phyloP scores from a whole-genome alignment of 2,888 invertebrate species.

The Choristoneura rosaceana region DNA sequence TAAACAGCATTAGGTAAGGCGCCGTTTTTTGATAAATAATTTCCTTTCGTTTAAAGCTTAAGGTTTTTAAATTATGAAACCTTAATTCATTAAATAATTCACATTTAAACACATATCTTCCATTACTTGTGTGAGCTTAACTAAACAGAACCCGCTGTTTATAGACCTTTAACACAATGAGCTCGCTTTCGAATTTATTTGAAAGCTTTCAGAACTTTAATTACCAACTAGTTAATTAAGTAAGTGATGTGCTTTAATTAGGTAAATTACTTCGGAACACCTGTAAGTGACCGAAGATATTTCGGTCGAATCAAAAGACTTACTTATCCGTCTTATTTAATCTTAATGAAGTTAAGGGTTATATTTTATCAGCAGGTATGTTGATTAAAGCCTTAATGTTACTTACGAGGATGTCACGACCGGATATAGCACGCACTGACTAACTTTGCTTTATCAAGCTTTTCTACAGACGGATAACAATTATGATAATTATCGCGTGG shows the following conservation, averaged over 20 bases:
- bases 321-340: slow-evolving; percentile 11
- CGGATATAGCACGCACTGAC: slow-evolving; percentile 48
- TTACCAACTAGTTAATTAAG: slow-evolving; percentile 33
- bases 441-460: slow-evolving; percentile 53
- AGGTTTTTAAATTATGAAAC: slow-evolving; percentile 15
- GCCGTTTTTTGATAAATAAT: slow-evolving; percentile 34
- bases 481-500: slow-evolving; percentile 78
- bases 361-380: neutral
- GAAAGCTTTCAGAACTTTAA: slow-evolving; percentile 25
- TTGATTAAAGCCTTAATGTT: slow-evolving; percentile 33
- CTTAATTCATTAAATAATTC: slow-evolving; percentile 31
- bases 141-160: slow-evolving; percentile 7
- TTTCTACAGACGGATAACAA: slow-evolving; percentile 72
- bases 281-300: slow-evolving; percentile 36
- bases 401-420: slow-evolving; percentile 45
- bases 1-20: slow-evolving; percentile 30
- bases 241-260: slow-evolving; percentile 26
- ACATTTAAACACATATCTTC: slow-evolving; percentile 24
- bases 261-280: slow-evolving; percentile 35
- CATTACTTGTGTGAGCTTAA: slow-evolving; percentile 31
- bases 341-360: slow-evolving; percentile 23
- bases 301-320: slow-evolving; percentile 1
- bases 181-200: slow-evolving; percentile 17
- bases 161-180: slow-evolving; percentile 12
- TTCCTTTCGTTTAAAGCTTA: slow-evolving; percentile 19